Evolutionary conservation across 2,888 invertebrate genomes (phyloP).

Genomic region (Chaetogeoica ovagalla): DNA sequence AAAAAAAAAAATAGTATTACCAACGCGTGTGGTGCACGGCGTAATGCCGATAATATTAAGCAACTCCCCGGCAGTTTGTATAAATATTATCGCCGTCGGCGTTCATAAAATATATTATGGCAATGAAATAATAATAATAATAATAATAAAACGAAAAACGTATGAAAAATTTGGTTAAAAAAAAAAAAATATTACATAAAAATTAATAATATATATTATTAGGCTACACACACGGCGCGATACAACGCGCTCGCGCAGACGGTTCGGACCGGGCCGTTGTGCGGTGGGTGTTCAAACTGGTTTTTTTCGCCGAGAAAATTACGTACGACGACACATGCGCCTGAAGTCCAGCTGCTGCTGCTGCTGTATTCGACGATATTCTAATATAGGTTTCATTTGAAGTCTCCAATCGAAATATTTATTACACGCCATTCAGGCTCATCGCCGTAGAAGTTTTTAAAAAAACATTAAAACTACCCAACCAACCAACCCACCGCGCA

Average conservation of each 20-base stretch:
- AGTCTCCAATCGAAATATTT: background rate
- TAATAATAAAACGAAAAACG: background rate
- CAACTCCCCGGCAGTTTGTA: constrained; percentile 16
- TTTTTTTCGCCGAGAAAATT: constrained; percentile 40
- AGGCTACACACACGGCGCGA: background rate
- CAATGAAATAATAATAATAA: constrained; percentile 6
- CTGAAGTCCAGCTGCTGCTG: constrained; percentile 28
- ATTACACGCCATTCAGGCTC: too few relatives aligned
- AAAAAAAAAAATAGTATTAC: constrained; percentile 6
- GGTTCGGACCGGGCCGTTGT: constrained; percentile 1
- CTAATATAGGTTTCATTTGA: constrained; percentile 9
- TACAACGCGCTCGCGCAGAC: constrained; percentile 17
- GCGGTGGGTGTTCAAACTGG: constrained; percentile 46
- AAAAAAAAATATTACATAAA: constrained; percentile 34
- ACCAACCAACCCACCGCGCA: too few relatives aligned
- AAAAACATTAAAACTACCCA: too few relatives aligned
- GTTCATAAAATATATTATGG: background rate
- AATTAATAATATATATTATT: background rate
- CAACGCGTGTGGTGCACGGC: background rate
- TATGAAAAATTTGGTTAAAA: constrained; percentile 16
- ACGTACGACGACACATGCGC: constrained; percentile 23
- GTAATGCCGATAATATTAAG: background rate
- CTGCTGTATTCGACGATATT: background rate
- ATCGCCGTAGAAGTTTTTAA: too few relatives aligned
- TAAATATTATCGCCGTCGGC: background rate